Base-by-base conservation (phyloP, 2,888 invertebrate species). In the Acrocyrtus sp. region DNA sequence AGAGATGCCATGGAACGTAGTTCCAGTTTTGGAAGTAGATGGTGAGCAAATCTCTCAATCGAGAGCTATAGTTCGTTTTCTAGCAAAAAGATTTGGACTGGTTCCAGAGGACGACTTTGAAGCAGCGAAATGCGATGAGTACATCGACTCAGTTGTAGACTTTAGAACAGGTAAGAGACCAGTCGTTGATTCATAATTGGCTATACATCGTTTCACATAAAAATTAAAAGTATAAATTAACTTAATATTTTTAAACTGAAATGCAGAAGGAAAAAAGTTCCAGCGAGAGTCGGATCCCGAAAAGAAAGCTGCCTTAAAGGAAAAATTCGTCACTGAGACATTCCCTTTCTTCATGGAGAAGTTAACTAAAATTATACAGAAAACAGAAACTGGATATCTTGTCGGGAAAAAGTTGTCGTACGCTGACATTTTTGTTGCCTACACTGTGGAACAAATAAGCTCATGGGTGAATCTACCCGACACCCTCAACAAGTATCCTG, bases 1-100 rank as follows among this genome's bases (percentile, higher is more conserved):
- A 69, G 69, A 29, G 2, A 73, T 67, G 62, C 74, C 74, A n/a
- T 74, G 74, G 74, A 63, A 63, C 43, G 62, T 63, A 6, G 56
- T 74, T 21, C 74, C 74, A 0, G 63, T 74, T 15, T n/a, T 74
- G 34, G 74, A 74, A 39, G 68, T 62, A 1, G 63, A 74, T 17
- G 74, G 68, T 15, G 21, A 39, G 8, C 48, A 53, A 57, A 61
- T 74, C 15, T 74, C 68, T 12, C 74, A 74, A 51, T 68, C 68
- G 1, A 19, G 48, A 19, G 62, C 74, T 1, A 74, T 74, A 45
- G 19, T 63, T 3, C 62, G 73, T 2, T 74, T 65, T 34, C 47
- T 74, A 1, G 74, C 57, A 10, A 39, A 29, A 19, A 48, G 47
- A 6, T 74, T 68, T 39, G 47, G 41, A 22, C 24, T 74, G 10